Percentiles rank a stretch among this genome's conserved stretches.
phyloP scores from a whole-genome alignment of 2,888 invertebrate genomes.

The Anodontia alba region DNA sequence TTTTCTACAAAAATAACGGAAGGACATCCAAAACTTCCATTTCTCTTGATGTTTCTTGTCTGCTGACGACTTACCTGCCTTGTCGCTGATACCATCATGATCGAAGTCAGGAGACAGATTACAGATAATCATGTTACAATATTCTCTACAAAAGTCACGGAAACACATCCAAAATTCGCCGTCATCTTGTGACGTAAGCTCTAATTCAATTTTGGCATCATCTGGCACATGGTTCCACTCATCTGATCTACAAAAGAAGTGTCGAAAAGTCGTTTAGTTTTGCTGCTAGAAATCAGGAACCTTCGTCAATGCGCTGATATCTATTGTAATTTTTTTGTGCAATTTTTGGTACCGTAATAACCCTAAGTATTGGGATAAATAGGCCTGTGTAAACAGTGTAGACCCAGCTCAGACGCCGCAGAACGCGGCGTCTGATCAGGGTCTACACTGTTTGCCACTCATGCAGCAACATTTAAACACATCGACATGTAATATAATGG shows the following conservation, averaged over 20 bases:
- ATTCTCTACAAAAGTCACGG: constrained; percentile 72
- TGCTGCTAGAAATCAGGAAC: background rate
- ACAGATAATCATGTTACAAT: constrained; percentile 79
- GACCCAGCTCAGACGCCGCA: no score
- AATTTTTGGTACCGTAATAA: no score
- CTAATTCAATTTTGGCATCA: constrained; percentile 70
- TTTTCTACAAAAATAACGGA: no score
- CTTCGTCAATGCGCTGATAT: background rate
- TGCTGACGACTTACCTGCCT: constrained; percentile 76
- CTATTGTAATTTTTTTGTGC: no score
- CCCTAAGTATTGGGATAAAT: no score
- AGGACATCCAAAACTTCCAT: no score
- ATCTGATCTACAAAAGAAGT: constrained; percentile 67
- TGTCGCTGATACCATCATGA: constrained; percentile 78
- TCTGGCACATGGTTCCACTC: constrained; percentile 76
- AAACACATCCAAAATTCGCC: constrained; percentile 80
- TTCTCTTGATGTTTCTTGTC: no score
- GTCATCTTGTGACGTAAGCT: constrained; percentile 75
- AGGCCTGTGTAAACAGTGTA: no score
- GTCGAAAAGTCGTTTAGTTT: background rate
- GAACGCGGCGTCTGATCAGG: no score
- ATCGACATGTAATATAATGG: no score
- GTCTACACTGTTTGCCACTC: no score
- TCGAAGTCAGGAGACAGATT: constrained; percentile 78
- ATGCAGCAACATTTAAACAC: no score